A percentile compares a stretch with the other conserved stretches of the same genome.
Conservation (phyloP, 2,888 invertebrate genomes). For the Onthophagus sagittarius region DNA sequence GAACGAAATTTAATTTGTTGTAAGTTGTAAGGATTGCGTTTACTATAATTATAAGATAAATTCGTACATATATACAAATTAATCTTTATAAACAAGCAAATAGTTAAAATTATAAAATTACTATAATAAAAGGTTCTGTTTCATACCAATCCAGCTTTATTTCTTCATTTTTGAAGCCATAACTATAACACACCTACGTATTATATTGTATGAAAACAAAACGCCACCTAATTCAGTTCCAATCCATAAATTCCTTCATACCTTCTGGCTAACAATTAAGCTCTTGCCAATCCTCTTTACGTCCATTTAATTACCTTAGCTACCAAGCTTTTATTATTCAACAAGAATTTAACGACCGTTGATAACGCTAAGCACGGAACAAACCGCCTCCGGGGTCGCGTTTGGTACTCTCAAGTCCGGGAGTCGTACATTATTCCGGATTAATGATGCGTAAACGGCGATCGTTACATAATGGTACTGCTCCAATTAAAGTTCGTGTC, state of each 20-base stretch:
- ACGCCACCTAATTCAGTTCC: neutral
- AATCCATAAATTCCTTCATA: neutral
- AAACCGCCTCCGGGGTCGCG: neutral
- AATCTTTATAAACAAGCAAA: too few relatives aligned
- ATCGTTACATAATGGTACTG: constrained; percentile 9
- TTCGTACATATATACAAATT: too few relatives aligned
- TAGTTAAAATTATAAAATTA: too few relatives aligned
- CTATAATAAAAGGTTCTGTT: too few relatives aligned
- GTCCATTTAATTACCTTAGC: neutral
- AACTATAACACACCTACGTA: too few relatives aligned
- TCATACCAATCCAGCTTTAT: too few relatives aligned
- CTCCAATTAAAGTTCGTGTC: constrained; percentile 10
- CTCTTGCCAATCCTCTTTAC: neutral
- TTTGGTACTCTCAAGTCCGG: neutral
- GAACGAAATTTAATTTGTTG: too few relatives aligned
- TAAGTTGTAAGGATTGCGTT: too few relatives aligned
- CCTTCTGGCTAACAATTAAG: neutral
- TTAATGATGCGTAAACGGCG: constrained; percentile 11
- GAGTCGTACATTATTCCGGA: constrained; percentile 4
- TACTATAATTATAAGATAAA: too few relatives aligned
- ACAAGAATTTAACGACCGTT: neutral
- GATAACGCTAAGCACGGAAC: neutral
- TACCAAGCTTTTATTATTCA: neutral
- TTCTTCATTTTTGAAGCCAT: too few relatives aligned
- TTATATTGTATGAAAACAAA: too few relatives aligned